These are phyloP conservation scores for Synergus umbraculus DNA, from an alignment of 2,888 invertebrate species.

Conservation along the genomic window DNA sequence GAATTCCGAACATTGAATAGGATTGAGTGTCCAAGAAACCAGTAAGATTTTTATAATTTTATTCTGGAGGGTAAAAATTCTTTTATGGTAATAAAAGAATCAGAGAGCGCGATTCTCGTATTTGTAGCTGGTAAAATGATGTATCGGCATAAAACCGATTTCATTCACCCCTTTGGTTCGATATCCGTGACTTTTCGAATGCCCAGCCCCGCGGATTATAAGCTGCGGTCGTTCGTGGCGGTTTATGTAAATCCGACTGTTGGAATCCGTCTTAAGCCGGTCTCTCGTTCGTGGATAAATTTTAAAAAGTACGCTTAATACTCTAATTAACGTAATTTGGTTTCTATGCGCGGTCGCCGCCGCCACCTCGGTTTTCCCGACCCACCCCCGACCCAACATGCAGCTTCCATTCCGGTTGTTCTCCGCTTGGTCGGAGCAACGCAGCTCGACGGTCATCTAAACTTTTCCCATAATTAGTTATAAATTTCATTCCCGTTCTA, in stretches of 20 bases:
- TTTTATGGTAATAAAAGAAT: constrained; percentile 24
- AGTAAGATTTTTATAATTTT: not conserved
- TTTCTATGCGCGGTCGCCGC: constrained; percentile 56
- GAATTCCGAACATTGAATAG: not conserved
- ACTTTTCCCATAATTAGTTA: constrained; percentile 75
- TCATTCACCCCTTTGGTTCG: constrained; percentile 8
- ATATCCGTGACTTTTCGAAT: constrained; percentile 41
- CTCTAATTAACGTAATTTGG: constrained; percentile 70
- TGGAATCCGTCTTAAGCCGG: constrained; percentile 66
- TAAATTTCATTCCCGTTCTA: constrained; percentile 73
- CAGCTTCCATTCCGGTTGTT: constrained; percentile 4
- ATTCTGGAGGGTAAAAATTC: not conserved
- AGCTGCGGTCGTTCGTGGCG: constrained; percentile 56
- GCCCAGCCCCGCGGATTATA: constrained; percentile 44
- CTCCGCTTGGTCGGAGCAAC: constrained; percentile 14
- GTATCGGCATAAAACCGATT: constrained; percentile 33
- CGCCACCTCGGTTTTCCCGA: constrained; percentile 52
- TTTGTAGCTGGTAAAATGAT: constrained; percentile 27
- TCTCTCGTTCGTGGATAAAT: constrained; percentile 44
- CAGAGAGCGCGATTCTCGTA: constrained; percentile 27
- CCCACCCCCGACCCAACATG: not conserved
- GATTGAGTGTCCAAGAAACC: not conserved
- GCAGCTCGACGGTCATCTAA: constrained; percentile 69
- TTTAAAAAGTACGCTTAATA: constrained; percentile 63
- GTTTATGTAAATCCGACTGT: constrained; percentile 55